Base-by-base conservation (phyloP, 2,888 invertebrate species). In the Elysia crispata region DNA sequence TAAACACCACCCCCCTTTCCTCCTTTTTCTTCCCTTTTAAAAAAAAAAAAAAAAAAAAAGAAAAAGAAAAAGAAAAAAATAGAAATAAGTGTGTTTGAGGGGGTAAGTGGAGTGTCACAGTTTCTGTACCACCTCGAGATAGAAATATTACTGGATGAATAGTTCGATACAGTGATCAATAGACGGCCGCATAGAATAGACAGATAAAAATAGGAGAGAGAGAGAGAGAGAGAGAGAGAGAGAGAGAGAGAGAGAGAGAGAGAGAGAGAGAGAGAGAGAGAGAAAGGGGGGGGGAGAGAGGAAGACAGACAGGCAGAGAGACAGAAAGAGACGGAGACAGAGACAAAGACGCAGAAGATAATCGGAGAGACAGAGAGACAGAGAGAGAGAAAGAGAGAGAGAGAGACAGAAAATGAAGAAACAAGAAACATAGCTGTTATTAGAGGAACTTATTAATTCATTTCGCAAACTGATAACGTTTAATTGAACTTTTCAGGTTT, bases 201-300 rank as follows among this genome's bases (percentile, higher is more conserved):
- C n/a, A 20, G 33, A 23, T 31, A 41, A 60, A 41, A 60, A 33
- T 13, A 13, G 62, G 23, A 57, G 20, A 75, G 23, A 57, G 20
- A 75, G 75, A n/a, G 73, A 41, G 49, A 73, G 50, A 73, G 54
- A 54, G 73, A 73, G 73, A 54, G 41, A 49, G 28, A 41, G 73
- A 25, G 25, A 41, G 54, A 73, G 57, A 5, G 57, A 57, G 73
- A 54, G 54, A 73, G 54, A 49, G 73, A 54, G 25, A 50, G 54
- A 54, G 28, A 25, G 73, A 49, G 73, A 25, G 73, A 50, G 73
- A 62, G 33, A 33, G 28, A 62, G 62, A 62, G 33, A 62, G 30
- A 62, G 60, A 33, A 30, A 31, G 31, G 62, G 25, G 62, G 31
- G 30, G 41, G 64, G 33, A 76, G 41, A n/a, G n/a, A n/a, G n/a